A percentile compares a stretch with the other conserved stretches of the same genome.
These are phyloP conservation scores for Perccottus glenii DNA, from an alignment of 2,113 vertebrate genomes.

Conservation along the genomic window DNA sequence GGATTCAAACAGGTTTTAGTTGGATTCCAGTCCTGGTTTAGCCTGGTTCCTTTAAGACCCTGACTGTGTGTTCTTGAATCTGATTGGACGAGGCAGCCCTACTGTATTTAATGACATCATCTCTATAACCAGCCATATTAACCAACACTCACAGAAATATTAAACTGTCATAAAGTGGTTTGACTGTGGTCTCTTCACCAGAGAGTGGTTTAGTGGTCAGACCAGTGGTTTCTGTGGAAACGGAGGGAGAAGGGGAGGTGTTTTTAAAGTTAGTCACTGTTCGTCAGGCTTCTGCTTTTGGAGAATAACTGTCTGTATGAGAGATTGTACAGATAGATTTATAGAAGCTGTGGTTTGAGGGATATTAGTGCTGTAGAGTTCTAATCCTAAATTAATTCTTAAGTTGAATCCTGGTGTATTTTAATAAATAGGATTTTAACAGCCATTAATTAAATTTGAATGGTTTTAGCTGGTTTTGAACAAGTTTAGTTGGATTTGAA, in stretches of 20 bases:
- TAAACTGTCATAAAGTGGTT: slow-evolving; percentile 14
- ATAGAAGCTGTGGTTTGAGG: slow-evolving; percentile 1
- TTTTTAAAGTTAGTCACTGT: slow-evolving; percentile 25
- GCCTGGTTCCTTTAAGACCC: too few species aligned
- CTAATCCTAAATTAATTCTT: too few species aligned
- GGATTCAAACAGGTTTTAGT: too few species aligned
- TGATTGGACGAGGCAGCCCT: background rate
- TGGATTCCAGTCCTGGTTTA: too few species aligned
- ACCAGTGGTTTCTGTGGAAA: slow-evolving; percentile 21
- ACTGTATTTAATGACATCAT: background rate
- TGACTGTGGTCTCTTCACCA: too few species aligned
- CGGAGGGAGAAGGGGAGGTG: background rate
- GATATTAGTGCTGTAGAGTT: too few species aligned
- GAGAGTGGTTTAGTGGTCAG: slow-evolving; percentile 44
- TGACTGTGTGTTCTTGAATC: too few species aligned
- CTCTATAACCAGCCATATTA: background rate
- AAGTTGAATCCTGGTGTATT: too few species aligned
- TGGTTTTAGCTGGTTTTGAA: too few species aligned
- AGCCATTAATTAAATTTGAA: too few species aligned
- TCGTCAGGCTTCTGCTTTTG: slow-evolving; percentile 16
- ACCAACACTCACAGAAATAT: background rate
- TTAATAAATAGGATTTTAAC: too few species aligned
- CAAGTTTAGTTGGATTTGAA: too few species aligned
- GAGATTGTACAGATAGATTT: background rate
- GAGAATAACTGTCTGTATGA: background rate